Conservation (phyloP, 2,797 vertebrate species). For the Acrocephalus scirpaceus region DNA sequence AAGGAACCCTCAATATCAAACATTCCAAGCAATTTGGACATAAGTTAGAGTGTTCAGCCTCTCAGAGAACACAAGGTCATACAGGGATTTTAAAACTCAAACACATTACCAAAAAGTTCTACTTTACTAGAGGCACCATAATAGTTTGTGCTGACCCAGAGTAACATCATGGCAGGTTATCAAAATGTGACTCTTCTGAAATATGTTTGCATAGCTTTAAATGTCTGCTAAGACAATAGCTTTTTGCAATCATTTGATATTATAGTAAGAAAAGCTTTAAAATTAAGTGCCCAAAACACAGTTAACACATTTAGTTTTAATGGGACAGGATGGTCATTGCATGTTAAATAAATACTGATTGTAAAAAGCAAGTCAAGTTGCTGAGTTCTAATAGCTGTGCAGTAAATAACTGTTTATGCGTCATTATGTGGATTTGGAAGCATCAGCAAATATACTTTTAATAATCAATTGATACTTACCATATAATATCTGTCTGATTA, state of each 20-base stretch:
- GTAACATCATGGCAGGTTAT: neutral
- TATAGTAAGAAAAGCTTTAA: slow-evolving; percentile 44
- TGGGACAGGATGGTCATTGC: slow-evolving; percentile 51
- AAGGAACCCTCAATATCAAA: neutral
- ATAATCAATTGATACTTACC: slow-evolving; percentile 69
- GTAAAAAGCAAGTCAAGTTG: slow-evolving; percentile 59
- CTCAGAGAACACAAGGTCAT: neutral
- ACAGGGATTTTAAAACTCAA: neutral
- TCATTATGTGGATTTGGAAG: slow-evolving; percentile 65
- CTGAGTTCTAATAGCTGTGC: slow-evolving; percentile 52
- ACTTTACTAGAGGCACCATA: neutral
- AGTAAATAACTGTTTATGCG: slow-evolving; percentile 61
- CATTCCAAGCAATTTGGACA: neutral
- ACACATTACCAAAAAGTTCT: neutral
- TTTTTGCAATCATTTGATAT: slow-evolving; percentile 24
- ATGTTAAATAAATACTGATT: slow-evolving; percentile 64
- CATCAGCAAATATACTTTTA: slow-evolving; percentile 72
- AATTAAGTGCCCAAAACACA: slow-evolving; percentile 59
- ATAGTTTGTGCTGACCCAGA: neutral
- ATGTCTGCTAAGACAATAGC: neutral
- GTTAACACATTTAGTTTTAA: slow-evolving; percentile 57
- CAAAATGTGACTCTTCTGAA: neutral
- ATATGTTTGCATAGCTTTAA: neutral
- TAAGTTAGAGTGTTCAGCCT: neutral
- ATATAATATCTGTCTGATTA: slow-evolving; percentile 66